Percentiles rank a stretch among this genome's conserved stretches.
Evolutionary conservation across 1,140 invertebrate genomes (phyloP).

Genomic region (Pristionchus pacificus): DNA sequence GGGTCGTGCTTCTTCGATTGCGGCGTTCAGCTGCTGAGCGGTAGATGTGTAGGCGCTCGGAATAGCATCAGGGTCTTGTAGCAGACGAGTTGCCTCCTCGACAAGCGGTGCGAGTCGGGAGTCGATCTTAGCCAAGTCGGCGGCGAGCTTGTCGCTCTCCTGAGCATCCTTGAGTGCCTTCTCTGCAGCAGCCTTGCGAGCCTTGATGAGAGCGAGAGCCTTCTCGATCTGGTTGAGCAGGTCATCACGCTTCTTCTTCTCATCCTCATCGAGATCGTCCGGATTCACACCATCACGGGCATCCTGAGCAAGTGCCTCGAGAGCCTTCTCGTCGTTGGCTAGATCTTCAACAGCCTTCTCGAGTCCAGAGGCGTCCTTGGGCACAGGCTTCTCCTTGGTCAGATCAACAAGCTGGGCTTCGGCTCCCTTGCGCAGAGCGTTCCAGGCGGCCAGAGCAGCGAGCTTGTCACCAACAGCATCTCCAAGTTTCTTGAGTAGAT

Average conservation of each 20-base stretch:
- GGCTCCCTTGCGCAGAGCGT: conserved; percentile 33
- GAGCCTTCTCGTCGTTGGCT: conserved; percentile 13
- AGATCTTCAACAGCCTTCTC: conserved; percentile 18
- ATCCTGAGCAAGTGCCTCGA: too few relatives aligned
- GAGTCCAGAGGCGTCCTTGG: not conserved
- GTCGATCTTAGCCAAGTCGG: too few relatives aligned
- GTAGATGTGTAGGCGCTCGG: conserved; percentile 33
- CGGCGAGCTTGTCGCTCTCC: conserved; percentile 16
- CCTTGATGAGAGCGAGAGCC: conserved; percentile 9
- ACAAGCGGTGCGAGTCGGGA: conserved; percentile 31
- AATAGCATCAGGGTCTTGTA: conserved; percentile 39
- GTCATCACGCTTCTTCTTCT: conserved; percentile 15
- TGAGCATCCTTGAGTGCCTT: conserved; percentile 31
- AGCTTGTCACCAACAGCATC: conserved; percentile 44
- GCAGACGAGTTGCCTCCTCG: conserved; percentile 27
- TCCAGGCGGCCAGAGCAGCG: conserved; percentile 41
- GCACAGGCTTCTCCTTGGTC: not conserved
- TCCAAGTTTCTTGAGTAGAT: conserved; percentile 35
- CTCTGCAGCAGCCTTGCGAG: conserved; percentile 13
- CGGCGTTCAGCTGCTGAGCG: conserved; percentile 22
- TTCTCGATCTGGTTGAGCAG: conserved; percentile 8
- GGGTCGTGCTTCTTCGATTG: conserved; percentile 18
- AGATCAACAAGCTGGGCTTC: conserved; percentile 16
- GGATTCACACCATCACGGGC: too few relatives aligned
- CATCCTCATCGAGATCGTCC: conserved; percentile 21